Evolutionary conservation across 2,797 vertebrate genomes (phyloP).

Genomic region (Cyprinella venusta): DNA sequence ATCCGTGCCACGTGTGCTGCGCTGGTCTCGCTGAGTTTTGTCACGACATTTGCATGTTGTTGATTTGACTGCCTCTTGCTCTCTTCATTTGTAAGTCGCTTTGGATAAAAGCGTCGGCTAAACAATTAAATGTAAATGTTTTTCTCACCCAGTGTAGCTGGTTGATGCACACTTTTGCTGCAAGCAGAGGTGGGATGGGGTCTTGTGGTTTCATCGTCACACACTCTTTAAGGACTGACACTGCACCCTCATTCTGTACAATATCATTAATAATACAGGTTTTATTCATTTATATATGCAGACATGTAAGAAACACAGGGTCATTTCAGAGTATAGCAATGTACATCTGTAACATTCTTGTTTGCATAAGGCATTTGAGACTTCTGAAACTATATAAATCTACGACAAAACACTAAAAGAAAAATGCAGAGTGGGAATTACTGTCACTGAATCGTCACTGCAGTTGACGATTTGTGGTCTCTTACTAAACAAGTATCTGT

Average conservation of each 20-base stretch:
- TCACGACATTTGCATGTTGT: too few relatives aligned
- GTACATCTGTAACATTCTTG: not conserved
- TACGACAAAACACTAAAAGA: not conserved
- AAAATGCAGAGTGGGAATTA: constrained; percentile 1
- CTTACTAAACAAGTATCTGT: not conserved
- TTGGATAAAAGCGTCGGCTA: too few relatives aligned
- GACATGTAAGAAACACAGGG: not conserved
- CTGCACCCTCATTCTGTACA: constrained; percentile 86
- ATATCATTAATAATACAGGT: constrained; percentile 1
- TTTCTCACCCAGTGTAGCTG: constrained; percentile 91
- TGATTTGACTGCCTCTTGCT: too few relatives aligned
- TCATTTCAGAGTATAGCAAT: too few relatives aligned
- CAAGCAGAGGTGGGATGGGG: constrained; percentile 89
- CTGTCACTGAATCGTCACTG: not conserved
- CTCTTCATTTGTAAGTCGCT: too few relatives aligned
- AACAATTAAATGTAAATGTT: not conserved
- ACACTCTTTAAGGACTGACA: constrained; percentile 93
- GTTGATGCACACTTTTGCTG: constrained; percentile 94
- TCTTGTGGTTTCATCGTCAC: constrained; percentile 88
- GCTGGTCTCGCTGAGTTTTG: too few relatives aligned
- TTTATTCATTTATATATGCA: constrained; percentile 42
- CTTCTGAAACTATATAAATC: not conserved
- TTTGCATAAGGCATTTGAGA: not conserved
- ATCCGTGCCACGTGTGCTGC: too few relatives aligned
- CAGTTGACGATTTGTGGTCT: not conserved